Base-by-base conservation (phyloP, 2,888 invertebrate genomes). In the Parnassius mnemosyne region DNA sequence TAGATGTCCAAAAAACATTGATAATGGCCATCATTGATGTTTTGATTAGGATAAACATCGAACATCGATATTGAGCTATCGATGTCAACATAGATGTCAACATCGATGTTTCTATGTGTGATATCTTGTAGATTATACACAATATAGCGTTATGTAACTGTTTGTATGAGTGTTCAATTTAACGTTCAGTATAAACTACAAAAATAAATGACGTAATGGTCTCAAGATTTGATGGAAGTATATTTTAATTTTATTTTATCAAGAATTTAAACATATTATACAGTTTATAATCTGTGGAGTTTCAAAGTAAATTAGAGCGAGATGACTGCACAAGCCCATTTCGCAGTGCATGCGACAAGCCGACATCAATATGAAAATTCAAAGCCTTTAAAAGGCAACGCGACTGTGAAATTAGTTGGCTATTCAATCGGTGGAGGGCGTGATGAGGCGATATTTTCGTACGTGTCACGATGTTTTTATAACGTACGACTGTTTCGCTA, bases 371-470 rank as follows among this genome's bases (percentile, higher is more conserved):
- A 82, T 80, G 77, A 79, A 80, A 77, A 84, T 80, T 78, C 79
- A 80, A 82, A 81, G 77, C 78, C 79, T 81, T 84, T 81, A 78
- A 73, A 76, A 72, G 79, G 75, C 72, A 79, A 83, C 75, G 78
- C 74, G 72, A 75, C 77, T 86, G 85, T 85, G 81, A 85, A 86
- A 87, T 86, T 84, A 82, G 80, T 74, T 79, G 76, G 73, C 76
- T 78, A 81, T 84, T 80, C 75, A 81, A 76, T 71, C 74, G 77
- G 69, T 69, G 65, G 68, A 64, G 64, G 68, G 66, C 69, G 69
- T 73, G 71, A 68, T 69, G 73, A 57, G 67, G 70, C 70, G 72
- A 73, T 75, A 74, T 75, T 71, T 69, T 71, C 63, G 66, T 52
- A 53, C 68, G 66, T 66, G 53, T 65, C 42, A 47, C 12, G 50